phyloP scores from a whole-genome alignment of 2,797 vertebrate species.

The Delichon dasypus region DNA sequence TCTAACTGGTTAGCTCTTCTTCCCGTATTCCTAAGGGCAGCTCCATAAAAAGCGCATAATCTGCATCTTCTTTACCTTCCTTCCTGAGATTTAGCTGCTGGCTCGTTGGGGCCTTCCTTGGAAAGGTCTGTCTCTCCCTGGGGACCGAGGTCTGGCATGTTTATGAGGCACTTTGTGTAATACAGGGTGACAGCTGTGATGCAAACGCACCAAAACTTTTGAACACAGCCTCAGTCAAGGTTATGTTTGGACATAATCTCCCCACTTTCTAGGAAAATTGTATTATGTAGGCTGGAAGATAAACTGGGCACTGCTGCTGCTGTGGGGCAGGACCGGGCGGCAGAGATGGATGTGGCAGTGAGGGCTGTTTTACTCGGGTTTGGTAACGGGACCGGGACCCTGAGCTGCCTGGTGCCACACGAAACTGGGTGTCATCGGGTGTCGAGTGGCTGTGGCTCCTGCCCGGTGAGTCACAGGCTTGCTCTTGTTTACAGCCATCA shows the following conservation, averaged over 20 bases:
- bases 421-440: neutral
- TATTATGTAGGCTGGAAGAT: neutral
- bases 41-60: neutral
- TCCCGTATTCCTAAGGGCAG: neutral
- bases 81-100: neutral
- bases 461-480: neutral
- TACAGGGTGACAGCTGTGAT: neutral
- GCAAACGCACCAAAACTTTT: neutral
- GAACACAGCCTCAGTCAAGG: fast-evolving
- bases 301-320: neutral
- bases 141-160: neutral
- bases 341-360: neutral
- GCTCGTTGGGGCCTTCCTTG: neutral
- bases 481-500: neutral
- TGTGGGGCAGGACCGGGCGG: fast-evolving
- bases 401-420: neutral
- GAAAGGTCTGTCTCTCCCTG: neutral
- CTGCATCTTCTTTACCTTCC: neutral
- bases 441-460: neutral
- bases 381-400: neutral
- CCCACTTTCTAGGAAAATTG: neutral
- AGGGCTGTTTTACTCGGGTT: fast-evolving
- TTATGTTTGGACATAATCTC: neutral
- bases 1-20: neutral
- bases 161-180: neutral